Conservation (phyloP, 2,797 vertebrate genomes). For the Remorina albescens region DNA sequence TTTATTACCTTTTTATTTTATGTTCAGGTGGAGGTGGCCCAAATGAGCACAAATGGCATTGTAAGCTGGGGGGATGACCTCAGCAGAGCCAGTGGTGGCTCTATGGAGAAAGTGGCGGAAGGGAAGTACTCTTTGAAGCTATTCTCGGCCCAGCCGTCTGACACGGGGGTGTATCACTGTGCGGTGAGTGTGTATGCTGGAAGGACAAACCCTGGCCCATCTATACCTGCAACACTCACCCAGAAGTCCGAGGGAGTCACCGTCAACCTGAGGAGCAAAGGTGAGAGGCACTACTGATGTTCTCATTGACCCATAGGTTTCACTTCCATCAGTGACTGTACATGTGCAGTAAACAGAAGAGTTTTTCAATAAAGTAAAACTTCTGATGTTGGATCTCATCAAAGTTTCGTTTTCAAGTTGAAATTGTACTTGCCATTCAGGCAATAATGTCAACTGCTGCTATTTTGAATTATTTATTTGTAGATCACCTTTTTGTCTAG, state of each 20-base stretch:
- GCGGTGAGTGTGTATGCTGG: constrained; percentile 84
- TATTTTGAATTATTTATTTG: too few relatives aligned
- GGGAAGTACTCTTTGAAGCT: constrained; percentile 81
- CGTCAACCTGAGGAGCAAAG: constrained; percentile 85
- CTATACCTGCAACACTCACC: constrained; percentile 79
- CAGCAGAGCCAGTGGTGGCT: constrained; percentile 78
- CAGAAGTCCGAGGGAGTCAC: constrained; percentile 84
- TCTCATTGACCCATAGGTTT: background rate
- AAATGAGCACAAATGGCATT: constrained; percentile 81
- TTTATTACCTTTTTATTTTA: background rate
- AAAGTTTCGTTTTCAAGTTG: background rate
- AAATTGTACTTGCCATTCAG: background rate
- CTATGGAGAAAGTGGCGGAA: constrained; percentile 83
- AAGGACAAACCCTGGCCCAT: constrained; percentile 64
- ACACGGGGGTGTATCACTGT: constrained; percentile 84
- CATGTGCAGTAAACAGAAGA: background rate
- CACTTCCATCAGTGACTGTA: background rate
- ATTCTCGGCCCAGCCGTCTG: constrained; percentile 81
- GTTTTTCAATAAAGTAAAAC: background rate
- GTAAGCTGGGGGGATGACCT: constrained; percentile 87
- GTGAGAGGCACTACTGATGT: constrained; percentile 52
- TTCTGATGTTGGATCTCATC: background rate
- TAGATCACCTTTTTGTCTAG: too few relatives aligned
- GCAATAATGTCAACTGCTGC: too few relatives aligned
- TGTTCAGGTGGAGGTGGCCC: constrained; percentile 84